These are phyloP conservation scores for Pterostichus madidus DNA, from an alignment of 2,888 invertebrate species.

Conservation along the genomic window DNA sequence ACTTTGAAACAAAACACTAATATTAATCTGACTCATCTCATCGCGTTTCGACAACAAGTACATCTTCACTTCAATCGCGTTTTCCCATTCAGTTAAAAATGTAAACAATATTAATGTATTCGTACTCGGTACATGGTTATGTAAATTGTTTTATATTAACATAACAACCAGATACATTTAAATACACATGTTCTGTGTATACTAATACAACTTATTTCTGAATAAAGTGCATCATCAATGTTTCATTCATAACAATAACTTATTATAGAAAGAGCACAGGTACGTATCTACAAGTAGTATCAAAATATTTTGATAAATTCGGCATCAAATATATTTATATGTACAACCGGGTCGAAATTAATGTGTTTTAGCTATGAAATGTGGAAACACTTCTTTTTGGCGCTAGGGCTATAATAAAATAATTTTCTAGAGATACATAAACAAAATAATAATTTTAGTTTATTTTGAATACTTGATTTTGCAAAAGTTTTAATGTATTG, in stretches of 20 bases:
- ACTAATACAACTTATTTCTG: constrained; percentile 50
- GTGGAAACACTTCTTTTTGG: too few relatives aligned
- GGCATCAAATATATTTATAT: too few relatives aligned
- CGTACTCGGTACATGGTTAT: constrained; percentile 41
- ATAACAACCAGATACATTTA: constrained; percentile 48
- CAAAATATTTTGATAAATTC: too few relatives aligned
- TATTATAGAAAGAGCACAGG: too few relatives aligned
- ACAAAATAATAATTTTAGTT: too few relatives aligned
- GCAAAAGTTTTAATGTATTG: too few relatives aligned
- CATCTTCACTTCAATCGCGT: constrained; percentile 22
- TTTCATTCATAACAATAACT: constrained; percentile 21
- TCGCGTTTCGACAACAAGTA: constrained; percentile 1
- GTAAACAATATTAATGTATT: constrained; percentile 57
- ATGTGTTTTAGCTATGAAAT: too few relatives aligned
- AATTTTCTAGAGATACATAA: too few relatives aligned
- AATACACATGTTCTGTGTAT: constrained; percentile 40
- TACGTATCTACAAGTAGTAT: too few relatives aligned
- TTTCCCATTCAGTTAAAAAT: constrained; percentile 38
- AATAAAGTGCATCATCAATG: constrained; percentile 12
- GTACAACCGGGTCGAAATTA: too few relatives aligned
- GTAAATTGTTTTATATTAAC: constrained; percentile 50
- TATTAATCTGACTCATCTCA: not conserved
- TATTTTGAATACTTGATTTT: too few relatives aligned
- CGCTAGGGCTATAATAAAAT: too few relatives aligned
- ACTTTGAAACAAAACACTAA: constrained; percentile 7